A percentile compares a stretch with the other conserved stretches of the same genome.
phyloP scores from a whole-genome alignment of 2,888 invertebrate genomes.

The Brachyptera putata region DNA sequence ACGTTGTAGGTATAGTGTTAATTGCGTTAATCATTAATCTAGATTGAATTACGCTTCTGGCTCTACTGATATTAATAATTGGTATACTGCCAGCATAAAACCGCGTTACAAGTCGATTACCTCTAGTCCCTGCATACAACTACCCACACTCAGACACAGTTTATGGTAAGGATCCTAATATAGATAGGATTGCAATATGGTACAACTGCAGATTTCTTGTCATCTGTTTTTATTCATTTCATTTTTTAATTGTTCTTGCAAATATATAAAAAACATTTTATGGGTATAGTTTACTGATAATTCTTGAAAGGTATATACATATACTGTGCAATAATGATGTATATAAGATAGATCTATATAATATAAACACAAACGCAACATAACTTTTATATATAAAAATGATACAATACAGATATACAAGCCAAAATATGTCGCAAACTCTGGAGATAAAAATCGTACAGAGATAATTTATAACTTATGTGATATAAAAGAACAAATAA shows the following conservation, averaged over 20 bases:
- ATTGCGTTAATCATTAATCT: too few relatives aligned
- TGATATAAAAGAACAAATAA: background rate
- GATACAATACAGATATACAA: background rate
- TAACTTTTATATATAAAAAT: background rate
- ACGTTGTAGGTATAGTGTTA: too few relatives aligned
- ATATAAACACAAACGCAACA: background rate
- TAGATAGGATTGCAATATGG: conserved; percentile 11
- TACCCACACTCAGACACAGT: background rate
- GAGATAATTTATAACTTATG: too few relatives aligned
- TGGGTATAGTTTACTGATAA: background rate
- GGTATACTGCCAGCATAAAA: background rate
- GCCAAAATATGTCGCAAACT: background rate
- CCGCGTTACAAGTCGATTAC: too few relatives aligned
- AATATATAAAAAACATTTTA: conserved; percentile 20
- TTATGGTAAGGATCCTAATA: conserved; percentile 8
- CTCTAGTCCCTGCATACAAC: too few relatives aligned
- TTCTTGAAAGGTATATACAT: background rate
- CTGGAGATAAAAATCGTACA: too few relatives aligned
- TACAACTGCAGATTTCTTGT: conserved; percentile 10
- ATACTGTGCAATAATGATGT: background rate
- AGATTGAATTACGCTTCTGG: too few relatives aligned
- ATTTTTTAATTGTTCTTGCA: too few relatives aligned
- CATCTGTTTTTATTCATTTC: conserved; percentile 11
- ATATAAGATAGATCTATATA: background rate
- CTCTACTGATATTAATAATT: too few relatives aligned